Evolutionary conservation across 2,888 invertebrate species (phyloP).

Genomic region (Eucera pruinosa): DNA sequence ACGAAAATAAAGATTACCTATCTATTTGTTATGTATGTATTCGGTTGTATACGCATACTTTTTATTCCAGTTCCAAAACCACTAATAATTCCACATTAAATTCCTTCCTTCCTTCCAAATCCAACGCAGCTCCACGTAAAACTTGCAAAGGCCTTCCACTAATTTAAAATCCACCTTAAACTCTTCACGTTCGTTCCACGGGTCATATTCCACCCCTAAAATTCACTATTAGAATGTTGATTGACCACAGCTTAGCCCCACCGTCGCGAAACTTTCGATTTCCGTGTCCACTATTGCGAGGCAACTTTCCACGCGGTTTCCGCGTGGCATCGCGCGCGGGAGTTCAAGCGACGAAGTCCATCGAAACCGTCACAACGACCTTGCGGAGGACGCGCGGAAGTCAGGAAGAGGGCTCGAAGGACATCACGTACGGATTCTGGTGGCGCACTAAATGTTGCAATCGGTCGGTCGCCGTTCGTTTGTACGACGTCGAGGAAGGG

Average conservation of each 20-base stretch:
- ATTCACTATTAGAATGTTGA: too few relatives aligned
- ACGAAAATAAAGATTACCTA: too few relatives aligned
- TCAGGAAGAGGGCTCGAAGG: conserved; percentile 14
- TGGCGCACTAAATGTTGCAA: conserved; percentile 71
- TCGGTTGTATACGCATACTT: too few relatives aligned
- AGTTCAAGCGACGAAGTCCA: background rate
- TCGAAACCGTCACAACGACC: conserved; percentile 26
- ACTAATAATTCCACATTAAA: too few relatives aligned
- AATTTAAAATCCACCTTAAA: background rate
- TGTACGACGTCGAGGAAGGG: conserved; percentile 62
- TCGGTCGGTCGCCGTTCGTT: conserved; percentile 52
- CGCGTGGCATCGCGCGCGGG: background rate
- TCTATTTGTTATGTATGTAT: too few relatives aligned
- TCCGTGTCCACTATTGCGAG: background rate
- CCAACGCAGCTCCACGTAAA: too few relatives aligned
- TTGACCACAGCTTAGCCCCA: background rate
- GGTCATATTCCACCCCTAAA: background rate
- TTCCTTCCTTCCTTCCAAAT: too few relatives aligned
- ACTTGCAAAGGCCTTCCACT: too few relatives aligned
- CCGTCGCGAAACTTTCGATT: conserved; percentile 6
- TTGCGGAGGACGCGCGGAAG: conserved; percentile 34
- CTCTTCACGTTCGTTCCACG: too few relatives aligned
- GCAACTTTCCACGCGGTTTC: conserved; percentile 13
- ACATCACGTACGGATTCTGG: conserved; percentile 47
- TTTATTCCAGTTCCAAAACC: too few relatives aligned